Percentiles rank a stretch among this genome's conserved stretches.
Evolutionary conservation across 2,888 invertebrate genomes (phyloP).

Genomic region (Tachina grossa): DNA sequence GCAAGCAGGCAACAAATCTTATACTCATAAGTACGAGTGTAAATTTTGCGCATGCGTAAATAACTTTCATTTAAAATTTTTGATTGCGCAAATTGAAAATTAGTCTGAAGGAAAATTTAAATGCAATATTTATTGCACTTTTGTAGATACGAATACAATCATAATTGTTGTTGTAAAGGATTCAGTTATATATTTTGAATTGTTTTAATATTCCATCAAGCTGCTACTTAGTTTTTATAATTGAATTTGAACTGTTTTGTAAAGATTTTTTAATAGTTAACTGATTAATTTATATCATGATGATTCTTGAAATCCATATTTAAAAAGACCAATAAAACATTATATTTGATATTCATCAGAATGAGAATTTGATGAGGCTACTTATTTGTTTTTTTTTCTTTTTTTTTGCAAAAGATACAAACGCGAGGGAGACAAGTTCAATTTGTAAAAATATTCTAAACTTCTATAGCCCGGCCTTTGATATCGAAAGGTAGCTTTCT

Average conservation of each 20-base stretch:
- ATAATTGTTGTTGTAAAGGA: conserved; percentile 2
- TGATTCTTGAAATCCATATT: no score
- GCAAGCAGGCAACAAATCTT: background rate
- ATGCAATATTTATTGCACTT: conserved; percentile 39
- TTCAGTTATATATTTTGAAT: background rate
- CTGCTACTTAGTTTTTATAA: background rate
- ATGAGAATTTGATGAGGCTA: no score
- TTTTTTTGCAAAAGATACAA: no score
- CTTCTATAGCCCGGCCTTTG: no score
- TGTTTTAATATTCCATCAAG: background rate
- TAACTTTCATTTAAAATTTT: conserved; percentile 62
- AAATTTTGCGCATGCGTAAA: conserved; percentile 64
- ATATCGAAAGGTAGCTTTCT: no score
- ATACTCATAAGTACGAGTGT: background rate
- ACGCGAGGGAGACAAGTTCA: no score
- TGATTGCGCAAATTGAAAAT: conserved; percentile 56
- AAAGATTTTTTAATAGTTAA: background rate
- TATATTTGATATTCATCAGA: no score
- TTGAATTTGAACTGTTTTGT: conserved; percentile 1
- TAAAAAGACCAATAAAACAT: no score
- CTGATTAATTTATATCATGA: no score
- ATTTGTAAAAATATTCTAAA: no score
- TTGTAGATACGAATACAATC: background rate
- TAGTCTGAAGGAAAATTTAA: conserved; percentile 45
- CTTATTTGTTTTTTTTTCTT: no score